Conservation (phyloP, 2,888 invertebrate species). For the Yponomeuta plumbellus region DNA sequence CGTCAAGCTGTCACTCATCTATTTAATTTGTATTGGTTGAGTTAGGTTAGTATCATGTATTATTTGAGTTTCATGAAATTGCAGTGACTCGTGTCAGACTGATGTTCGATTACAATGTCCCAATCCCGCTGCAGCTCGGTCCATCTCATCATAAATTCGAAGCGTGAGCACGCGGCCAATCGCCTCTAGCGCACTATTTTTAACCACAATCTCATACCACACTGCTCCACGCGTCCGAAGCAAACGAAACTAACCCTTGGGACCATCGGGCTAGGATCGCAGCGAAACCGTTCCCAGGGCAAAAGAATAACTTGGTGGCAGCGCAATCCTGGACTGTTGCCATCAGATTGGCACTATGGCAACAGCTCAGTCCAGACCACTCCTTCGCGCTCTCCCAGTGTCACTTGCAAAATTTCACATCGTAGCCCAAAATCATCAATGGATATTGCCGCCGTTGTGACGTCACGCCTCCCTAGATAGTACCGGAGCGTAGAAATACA, state of each 20-base stretch:
- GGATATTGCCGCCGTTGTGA: constrained; percentile 35
- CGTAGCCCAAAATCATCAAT: constrained; percentile 38
- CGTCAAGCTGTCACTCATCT: no score
- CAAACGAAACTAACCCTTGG: constrained; percentile 1
- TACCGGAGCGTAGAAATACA: background rate
- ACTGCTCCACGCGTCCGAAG: background rate
- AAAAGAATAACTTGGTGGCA: constrained; percentile 6
- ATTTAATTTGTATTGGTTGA: no score
- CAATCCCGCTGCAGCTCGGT: constrained; percentile 42
- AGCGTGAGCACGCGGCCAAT: constrained; percentile 48
- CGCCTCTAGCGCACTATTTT: constrained; percentile 69
- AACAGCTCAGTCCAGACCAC: constrained; percentile 75
- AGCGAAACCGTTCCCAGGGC: background rate
- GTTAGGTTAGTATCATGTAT: no score
- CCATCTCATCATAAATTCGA: constrained; percentile 41
- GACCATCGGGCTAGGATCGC: constrained; percentile 23
- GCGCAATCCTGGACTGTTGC: constrained; percentile 58
- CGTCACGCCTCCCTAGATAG: constrained; percentile 25
- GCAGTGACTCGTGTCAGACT: background rate
- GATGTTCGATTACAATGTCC: constrained; percentile 2
- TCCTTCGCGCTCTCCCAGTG: constrained; percentile 33
- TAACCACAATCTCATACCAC: constrained; percentile 28
- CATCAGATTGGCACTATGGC: constrained; percentile 74
- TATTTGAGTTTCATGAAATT: no score
- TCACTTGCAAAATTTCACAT: constrained; percentile 8